These are phyloP conservation scores for Rhynchophorus ferrugineus DNA, from an alignment of 1,140 invertebrate genomes.

Conservation along the genomic window DNA sequence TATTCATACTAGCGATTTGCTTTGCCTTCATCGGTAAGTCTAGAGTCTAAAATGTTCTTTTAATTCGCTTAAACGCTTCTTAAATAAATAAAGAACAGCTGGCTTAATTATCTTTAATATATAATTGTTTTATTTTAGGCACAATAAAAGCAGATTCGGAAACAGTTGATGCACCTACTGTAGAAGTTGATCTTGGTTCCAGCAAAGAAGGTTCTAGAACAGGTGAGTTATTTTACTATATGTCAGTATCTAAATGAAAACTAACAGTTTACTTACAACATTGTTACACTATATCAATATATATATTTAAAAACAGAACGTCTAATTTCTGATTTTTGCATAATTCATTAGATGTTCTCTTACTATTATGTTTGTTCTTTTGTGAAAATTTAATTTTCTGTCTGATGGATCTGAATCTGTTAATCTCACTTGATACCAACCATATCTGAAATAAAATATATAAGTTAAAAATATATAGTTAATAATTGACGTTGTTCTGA, in stretches of 20 bases:
- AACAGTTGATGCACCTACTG: constrained; percentile 45
- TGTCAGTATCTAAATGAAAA: constrained; percentile 4
- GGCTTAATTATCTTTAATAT: constrained; percentile 21
- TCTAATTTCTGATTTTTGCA: constrained; percentile 35
- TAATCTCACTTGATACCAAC: constrained; percentile 37
- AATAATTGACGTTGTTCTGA: too few species aligned
- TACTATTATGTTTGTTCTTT: constrained; percentile 34
- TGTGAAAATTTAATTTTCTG: constrained; percentile 35
- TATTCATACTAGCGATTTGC: constrained; percentile 43
- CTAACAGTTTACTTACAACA: too few species aligned
- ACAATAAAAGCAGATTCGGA: constrained; percentile 30
- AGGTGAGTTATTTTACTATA: constrained; percentile 47
- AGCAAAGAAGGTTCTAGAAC: constrained; percentile 77
- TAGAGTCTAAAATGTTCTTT: too few species aligned
- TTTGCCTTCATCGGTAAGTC: constrained; percentile 48
- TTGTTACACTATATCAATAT: too few species aligned
- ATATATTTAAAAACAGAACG: too few species aligned
- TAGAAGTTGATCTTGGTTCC: constrained; percentile 70
- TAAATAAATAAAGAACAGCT: constrained; percentile 7
- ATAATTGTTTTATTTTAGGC: constrained; percentile 25
- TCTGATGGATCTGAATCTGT: constrained; percentile 28
- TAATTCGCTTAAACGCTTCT: constrained; percentile 1
- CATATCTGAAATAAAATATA: constrained; percentile 35
- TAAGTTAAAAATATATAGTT: not conserved
- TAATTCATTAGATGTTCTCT: constrained; percentile 40